A percentile compares a stretch with the other conserved stretches of the same genome.
phyloP scores from a whole-genome alignment of 2,113 vertebrate genomes.

The Pavo muticus region DNA sequence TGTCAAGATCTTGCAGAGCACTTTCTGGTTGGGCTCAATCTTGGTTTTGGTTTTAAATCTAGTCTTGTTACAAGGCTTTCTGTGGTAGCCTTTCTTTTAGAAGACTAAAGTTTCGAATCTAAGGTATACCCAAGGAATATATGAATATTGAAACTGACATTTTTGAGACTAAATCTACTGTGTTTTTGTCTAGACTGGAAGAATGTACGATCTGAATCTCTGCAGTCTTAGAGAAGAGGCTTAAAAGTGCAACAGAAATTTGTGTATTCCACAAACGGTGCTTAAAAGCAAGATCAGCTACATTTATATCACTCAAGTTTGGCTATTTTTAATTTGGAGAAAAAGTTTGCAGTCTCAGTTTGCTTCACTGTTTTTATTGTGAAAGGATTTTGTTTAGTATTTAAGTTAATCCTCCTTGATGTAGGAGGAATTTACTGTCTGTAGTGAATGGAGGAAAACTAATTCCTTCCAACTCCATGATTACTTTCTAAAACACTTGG shows the following conservation, averaged over 20 bases:
- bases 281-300: not conserved
- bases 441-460: not conserved
- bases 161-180: not conserved
- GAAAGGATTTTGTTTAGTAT: not conserved
- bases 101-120: not conserved
- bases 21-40: not conserved
- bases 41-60: not conserved
- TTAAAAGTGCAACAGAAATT: not conserved
- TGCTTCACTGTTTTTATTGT: not conserved
- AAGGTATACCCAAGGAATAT: not conserved
- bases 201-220: not conserved
- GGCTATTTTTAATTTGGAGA: not conserved
- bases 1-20: not conserved
- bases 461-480: not conserved
- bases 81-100: not conserved
- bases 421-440: not conserved
- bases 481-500: not conserved
- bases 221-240: not conserved
- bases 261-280: not conserved
- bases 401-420: not conserved
- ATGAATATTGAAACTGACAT: not conserved
- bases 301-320: not conserved
- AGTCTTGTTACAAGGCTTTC: not conserved
- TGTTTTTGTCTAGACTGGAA: not conserved
- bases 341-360: not conserved